These are phyloP conservation scores for Platycheirus rosarum DNA, from an alignment of 2,888 invertebrate species.

Conservation along the genomic window DNA sequence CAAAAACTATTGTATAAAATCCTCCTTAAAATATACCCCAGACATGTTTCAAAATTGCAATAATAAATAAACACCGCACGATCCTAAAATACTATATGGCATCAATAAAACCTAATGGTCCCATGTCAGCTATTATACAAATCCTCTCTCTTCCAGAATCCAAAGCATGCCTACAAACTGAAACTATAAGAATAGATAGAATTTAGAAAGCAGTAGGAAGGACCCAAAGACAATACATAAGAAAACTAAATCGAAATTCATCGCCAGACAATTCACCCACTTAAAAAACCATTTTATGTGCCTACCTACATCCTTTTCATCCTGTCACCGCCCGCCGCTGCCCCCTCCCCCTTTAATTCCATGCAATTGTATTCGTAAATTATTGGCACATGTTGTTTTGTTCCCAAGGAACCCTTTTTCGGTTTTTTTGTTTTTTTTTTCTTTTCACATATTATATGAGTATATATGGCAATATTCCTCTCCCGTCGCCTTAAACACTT, in stretches of 20 bases:
- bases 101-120: constrained; percentile 72
- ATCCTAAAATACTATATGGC: constrained; percentile 28
- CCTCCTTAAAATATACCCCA: background rate
- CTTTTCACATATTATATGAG: too few relatives aligned
- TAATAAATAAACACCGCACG: constrained; percentile 19
- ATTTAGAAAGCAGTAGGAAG: background rate
- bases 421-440: background rate
- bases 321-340: constrained; percentile 22
- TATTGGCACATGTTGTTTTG: constrained; percentile 73
- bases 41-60: constrained; percentile 24
- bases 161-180: background rate
- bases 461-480: constrained; percentile 36
- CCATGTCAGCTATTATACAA: constrained; percentile 65
- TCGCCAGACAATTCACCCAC: constrained; percentile 73
- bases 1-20: constrained; percentile 12
- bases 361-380: constrained; percentile 72
- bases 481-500: constrained; percentile 60
- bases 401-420: constrained; percentile 51
- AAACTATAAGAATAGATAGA: too few relatives aligned
- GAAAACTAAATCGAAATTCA: constrained; percentile 74
- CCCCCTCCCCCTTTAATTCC: constrained; percentile 43
- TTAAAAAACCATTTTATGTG: constrained; percentile 73
- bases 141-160: constrained; percentile 15
- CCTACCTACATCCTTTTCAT: constrained; percentile 53
- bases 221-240: constrained; percentile 44